These are phyloP conservation scores for Pygathrix nemaeus DNA, from an alignment of 2,113 vertebrate species.

Conservation along the genomic window DNA sequence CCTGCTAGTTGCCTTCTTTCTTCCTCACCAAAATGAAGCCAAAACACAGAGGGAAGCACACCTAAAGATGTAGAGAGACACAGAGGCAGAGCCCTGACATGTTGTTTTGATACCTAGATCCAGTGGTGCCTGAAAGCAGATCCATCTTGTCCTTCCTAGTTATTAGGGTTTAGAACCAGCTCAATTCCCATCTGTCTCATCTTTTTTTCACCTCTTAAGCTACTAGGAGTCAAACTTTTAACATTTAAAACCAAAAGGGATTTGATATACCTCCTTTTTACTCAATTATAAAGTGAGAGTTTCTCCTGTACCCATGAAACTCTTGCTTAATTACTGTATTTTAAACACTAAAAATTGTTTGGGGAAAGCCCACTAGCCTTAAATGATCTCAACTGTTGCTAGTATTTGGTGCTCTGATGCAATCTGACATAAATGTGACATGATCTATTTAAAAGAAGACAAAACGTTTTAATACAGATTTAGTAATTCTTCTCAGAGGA, in stretches of 20 bases:
- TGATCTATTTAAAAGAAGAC: neutral
- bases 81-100: neutral
- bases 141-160: neutral
- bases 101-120: too few relatives aligned
- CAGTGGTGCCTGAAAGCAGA: neutral
- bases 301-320: neutral
- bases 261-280: neutral
- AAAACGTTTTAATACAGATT: conserved; percentile 8
- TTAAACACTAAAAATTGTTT: conserved; percentile 29
- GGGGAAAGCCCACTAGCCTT: neutral
- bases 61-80: neutral
- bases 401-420: neutral
- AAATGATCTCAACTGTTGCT: neutral
- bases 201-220: neutral
- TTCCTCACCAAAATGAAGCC: neutral
- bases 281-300: neutral
- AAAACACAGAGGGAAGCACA: neutral
- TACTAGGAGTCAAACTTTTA: neutral
- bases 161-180: neutral
- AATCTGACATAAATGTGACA: conserved; percentile 22
- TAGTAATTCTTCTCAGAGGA: conserved; percentile 14
- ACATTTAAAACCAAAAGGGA: neutral
- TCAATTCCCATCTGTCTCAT: neutral
- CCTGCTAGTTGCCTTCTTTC: neutral
- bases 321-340: conserved; percentile 28